Evolutionary conservation across 2,888 invertebrate species (phyloP).

Genomic region (Amphipoea oculea): DNA sequence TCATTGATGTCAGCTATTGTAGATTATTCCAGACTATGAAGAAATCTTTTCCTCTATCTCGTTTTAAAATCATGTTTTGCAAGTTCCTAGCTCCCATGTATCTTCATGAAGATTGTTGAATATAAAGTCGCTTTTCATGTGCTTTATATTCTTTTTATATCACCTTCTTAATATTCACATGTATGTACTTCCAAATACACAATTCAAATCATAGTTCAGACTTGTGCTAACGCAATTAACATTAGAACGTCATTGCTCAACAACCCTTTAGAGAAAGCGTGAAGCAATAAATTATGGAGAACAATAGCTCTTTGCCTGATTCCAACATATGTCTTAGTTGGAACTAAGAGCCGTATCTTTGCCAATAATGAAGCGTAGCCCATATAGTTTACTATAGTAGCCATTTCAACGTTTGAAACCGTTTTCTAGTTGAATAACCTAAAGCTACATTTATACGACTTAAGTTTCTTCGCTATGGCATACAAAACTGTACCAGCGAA

Average conservation of each 20-base stretch:
- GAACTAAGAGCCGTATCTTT: slow-evolving; percentile 37
- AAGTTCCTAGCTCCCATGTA: too few species aligned
- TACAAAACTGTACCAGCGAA: not conserved
- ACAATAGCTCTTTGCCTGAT: slow-evolving; percentile 43
- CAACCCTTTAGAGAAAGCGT: slow-evolving; percentile 42
- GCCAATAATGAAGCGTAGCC: slow-evolving; percentile 11
- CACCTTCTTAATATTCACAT: not conserved
- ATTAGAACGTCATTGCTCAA: slow-evolving; percentile 29
- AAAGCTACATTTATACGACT: not conserved
- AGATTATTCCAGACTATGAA: not conserved
- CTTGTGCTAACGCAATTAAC: slow-evolving; percentile 34
- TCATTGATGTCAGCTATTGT: not conserved
- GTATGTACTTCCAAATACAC: slow-evolving; percentile 3
- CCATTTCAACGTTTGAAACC: slow-evolving; percentile 28
- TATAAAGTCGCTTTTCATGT: not conserved
- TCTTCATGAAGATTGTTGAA: not conserved
- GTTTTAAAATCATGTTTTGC: not conserved
- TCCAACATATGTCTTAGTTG: slow-evolving; percentile 33
- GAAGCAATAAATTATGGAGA: slow-evolving; percentile 46
- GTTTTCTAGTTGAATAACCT: slow-evolving; percentile 32
- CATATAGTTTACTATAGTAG: slow-evolving; percentile 14
- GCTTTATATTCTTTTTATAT: not conserved
- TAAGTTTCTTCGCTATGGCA: not conserved
- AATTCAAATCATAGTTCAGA: slow-evolving; percentile 2
- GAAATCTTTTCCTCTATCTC: not conserved